A percentile compares a stretch with the other conserved stretches of the same genome.
These are phyloP conservation scores for Dinoponera quadriceps DNA, from an alignment of 1,140 invertebrate genomes.

Conservation along the genomic window DNA sequence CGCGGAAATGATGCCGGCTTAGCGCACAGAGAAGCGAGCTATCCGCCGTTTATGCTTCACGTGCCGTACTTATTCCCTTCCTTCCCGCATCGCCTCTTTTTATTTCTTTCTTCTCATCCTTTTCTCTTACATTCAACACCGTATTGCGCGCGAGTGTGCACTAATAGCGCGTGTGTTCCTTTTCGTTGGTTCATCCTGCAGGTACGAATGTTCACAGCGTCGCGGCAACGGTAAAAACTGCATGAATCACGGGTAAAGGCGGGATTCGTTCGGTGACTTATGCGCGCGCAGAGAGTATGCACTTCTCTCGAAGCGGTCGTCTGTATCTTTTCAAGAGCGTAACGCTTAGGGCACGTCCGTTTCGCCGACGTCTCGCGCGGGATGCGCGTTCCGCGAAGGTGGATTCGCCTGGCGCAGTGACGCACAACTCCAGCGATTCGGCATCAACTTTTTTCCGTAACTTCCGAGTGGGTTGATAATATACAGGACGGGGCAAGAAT, in stretches of 20 bases:
- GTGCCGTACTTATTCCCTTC: constrained; percentile 33
- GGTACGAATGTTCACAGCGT: not conserved
- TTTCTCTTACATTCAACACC: no score
- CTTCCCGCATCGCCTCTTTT: not conserved
- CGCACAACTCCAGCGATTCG: constrained; percentile 26
- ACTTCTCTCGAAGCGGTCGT: constrained; percentile 31
- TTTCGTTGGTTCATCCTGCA: not conserved
- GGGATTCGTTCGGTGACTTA: constrained; percentile 36
- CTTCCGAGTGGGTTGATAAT: not conserved
- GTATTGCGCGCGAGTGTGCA: no score
- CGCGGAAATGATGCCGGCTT: constrained; percentile 48
- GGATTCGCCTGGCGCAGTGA: constrained; percentile 2
- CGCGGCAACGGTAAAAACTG: constrained; percentile 48
- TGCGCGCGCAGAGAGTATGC: constrained; percentile 15
- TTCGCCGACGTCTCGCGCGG: constrained; percentile 17
- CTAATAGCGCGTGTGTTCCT: not conserved
- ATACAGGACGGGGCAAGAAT: not conserved
- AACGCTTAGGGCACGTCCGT: constrained; percentile 16
- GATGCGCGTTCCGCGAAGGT: constrained; percentile 18
- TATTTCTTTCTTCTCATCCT: no score
- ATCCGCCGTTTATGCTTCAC: constrained; percentile 45
- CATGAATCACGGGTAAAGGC: constrained; percentile 24
- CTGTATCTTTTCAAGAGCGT: constrained; percentile 37
- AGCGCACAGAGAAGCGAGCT: constrained; percentile 37
- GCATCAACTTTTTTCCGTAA: not conserved